Conservation (phyloP, 2,113 vertebrate species). For the Dasyurus viverrinus region DNA sequence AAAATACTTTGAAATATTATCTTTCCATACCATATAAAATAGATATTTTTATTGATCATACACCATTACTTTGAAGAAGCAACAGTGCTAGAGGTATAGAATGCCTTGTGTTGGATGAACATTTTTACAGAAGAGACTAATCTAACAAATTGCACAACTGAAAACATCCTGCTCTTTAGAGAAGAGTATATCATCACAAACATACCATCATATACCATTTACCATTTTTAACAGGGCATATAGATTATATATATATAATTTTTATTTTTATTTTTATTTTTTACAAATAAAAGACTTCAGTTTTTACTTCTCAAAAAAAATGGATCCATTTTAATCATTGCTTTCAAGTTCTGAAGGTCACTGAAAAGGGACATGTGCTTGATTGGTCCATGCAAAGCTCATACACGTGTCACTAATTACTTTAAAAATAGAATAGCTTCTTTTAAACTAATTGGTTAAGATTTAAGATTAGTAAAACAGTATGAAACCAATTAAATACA, state of each 20-base stretch:
- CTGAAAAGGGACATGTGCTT: slow-evolving; percentile 78
- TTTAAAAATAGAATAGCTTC: slow-evolving; percentile 78
- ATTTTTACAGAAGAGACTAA: slow-evolving; percentile 67
- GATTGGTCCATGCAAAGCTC: slow-evolving; percentile 85
- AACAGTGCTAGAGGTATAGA: slow-evolving; percentile 74
- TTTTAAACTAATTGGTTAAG: slow-evolving; percentile 57
- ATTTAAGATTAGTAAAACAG: slow-evolving; percentile 72
- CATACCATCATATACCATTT: slow-evolving; percentile 66
- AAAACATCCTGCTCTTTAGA: slow-evolving; percentile 31
- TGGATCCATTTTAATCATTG: slow-evolving; percentile 73
- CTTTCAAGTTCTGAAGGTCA: slow-evolving; percentile 79
- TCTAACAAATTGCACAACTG: slow-evolving; percentile 49
- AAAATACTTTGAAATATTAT: not conserved
- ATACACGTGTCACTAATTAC: slow-evolving; percentile 66
- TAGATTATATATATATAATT: slow-evolving; percentile 63
- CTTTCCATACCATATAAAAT: slow-evolving; percentile 80
- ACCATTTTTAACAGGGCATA: slow-evolving; percentile 76
- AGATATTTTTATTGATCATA: slow-evolving; percentile 82
- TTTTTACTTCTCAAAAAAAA: slow-evolving; percentile 76
- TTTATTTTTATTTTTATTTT: slow-evolving; percentile 78
- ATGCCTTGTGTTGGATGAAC: slow-evolving; percentile 63
- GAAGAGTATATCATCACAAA: slow-evolving; percentile 61
- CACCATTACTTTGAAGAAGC: slow-evolving; percentile 64
- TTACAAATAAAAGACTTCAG: slow-evolving; percentile 69
- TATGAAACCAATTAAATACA: slow-evolving; percentile 72